phyloP scores from a whole-genome alignment of 2,113 vertebrate species.

The Lophochroa leadbeateri region DNA sequence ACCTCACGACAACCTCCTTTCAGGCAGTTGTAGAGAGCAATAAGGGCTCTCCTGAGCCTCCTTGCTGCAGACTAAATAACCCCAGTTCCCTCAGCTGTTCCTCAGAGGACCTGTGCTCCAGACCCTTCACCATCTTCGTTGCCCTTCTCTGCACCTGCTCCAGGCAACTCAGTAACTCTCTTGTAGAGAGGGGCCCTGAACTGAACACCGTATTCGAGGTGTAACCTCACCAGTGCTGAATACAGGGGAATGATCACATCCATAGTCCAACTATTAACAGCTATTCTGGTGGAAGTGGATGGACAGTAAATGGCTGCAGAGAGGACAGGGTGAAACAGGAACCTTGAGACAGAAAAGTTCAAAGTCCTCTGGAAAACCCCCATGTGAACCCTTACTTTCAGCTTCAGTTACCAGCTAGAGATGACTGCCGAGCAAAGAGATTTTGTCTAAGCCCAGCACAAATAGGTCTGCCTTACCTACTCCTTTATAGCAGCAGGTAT shows the following conservation, averaged over 20 bases:
- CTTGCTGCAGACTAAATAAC: background rate
- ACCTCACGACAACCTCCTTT: background rate
- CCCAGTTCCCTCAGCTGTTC: background rate
- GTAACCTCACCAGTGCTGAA: background rate
- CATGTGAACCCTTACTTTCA: background rate
- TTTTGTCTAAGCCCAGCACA: background rate
- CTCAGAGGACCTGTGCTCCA: background rate
- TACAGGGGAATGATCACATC: background rate
- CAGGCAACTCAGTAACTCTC: background rate
- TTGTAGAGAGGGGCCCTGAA: background rate
- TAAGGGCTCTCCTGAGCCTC: background rate
- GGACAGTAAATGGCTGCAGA: background rate
- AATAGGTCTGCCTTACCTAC: accelerated
- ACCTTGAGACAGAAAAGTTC: background rate
- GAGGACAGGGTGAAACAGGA: background rate
- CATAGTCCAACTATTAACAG: background rate
- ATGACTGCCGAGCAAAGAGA: background rate
- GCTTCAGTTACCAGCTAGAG: background rate
- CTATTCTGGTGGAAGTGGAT: background rate
- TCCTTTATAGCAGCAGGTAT: background rate
- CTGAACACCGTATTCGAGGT: accelerated
- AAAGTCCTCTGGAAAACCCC: background rate
- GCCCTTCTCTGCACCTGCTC: background rate
- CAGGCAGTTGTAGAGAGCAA: background rate
- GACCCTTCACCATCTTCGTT: background rate